Evolutionary conservation across 2,113 vertebrate genomes (phyloP), one percentile per base, ranked within the genome.

Genomic region (Erythrocercus mccallii): DNA sequence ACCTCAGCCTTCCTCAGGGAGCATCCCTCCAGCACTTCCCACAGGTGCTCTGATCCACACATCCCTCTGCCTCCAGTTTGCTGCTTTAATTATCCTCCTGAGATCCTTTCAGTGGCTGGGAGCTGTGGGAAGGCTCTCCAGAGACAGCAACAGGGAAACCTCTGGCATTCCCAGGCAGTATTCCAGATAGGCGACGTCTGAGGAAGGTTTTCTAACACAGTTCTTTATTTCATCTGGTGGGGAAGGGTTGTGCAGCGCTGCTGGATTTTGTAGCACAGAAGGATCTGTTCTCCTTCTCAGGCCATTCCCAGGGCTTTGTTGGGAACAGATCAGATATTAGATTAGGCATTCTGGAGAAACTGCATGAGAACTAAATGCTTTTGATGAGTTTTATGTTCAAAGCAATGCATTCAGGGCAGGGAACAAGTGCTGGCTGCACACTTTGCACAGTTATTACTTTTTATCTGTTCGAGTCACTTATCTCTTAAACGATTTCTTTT

Each of bases 1-100:
- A 60, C 62, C 74, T 73, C 76, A 38, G 11, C 62, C 50, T 66
- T 81, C 77, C 54, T 44, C 16, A 81, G 68, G 57, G 94, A 90
- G 5, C 64, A 74, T n/a, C 85, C 82, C 90, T 68, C 35, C 83
- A 84, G 90, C 70, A 62, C 53, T 95, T 93, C 72, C 87, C 76
- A n/a, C 57, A 84, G 95, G 86, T 62, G 14, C 57, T 93, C 65
- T 70, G 50, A 86, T 92, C 65, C 33, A 3, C 20, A 62, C 37
- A 2, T 89, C 37, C 3, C 37, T 89, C 28, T 76, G 91, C 86
- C 90, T 42, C 0, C 0, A 66, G 69, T 37, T 53, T 86, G 44
- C 56, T 74, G 60, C 68, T 90, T 19, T 95, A 94, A 95, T 90
- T 86, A 79, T 57, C 62, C 95, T 48, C 79, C 60, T 17, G 95